Evolutionary conservation across 2,113 vertebrate species (phyloP), one percentile per base, ranked within the genome.

Genomic region (Triplophysa siluroides): DNA sequence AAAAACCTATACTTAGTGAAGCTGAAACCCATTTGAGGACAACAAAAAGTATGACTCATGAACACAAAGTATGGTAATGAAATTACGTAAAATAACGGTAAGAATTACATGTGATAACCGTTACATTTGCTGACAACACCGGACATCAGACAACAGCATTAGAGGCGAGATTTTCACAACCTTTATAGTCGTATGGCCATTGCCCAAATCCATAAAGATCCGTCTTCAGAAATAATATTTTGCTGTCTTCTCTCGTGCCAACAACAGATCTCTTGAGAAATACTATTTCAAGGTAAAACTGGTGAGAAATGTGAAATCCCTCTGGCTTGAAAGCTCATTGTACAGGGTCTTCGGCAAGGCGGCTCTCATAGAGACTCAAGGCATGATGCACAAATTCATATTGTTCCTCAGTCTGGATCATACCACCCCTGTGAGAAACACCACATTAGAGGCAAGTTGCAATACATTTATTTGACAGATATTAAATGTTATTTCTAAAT

Each of bases 381-480:
- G 96, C 97, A 11, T 98, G 96, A 82, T 99, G 97, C 73, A 99
- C 95, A 78, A 99, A 99, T 89, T 98, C 96, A 72, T 99, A 99
- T 91, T 99, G 97, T 90, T 99, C 96, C 0, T 93, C 95, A n/a
- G 97, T 99, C 87, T 99, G 97, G 87, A 99, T 96, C 97, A 99
- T 98, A 43, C 97, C 97, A 12, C 97, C 97, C 82, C 97, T 99
- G 91, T 18, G 86, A 81, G 69, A 83, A 10, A 75, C 5, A 81
- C 33, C 33, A 38, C 33, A 38, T 38, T 6, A 38, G 7, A 38
- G 33, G 33, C 33, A 38, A 38, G 33, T 7, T 38, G 33, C 33
- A 38, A 38, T 38, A 38, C 33, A 7, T 38, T 38, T 38, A 38
- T 7, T 38, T 38, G 5, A 38, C 33, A 7, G 5, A 38, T 38